Base-by-base conservation (phyloP, 2,113 vertebrate species). In the Grallaria varia region DNA sequence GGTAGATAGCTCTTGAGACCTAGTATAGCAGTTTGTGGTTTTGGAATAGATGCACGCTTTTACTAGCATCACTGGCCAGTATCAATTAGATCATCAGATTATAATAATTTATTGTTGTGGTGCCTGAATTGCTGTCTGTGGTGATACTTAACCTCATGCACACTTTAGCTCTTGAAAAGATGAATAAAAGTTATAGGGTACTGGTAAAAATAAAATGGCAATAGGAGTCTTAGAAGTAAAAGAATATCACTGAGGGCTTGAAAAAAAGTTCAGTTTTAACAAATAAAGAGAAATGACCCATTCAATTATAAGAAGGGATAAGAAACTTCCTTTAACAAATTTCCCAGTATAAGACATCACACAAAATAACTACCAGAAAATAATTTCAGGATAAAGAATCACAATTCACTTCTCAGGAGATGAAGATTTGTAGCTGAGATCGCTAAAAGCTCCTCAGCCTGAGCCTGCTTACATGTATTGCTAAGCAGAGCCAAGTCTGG, bases 401-500 rank as follows among this genome's bases (percentile, higher is more conserved):
- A 3, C 45, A 53, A 76, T 59, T 75, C 56, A 17, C 19, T 71
- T 87, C 35, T 67, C n/a, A 62, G 63, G 39, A 72, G 39, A 77
- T 33, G 27, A 75, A 88, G 67, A 80, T 45, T 6, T 52, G 53
- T 47, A 66, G 72, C 67, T 77, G 80, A 64, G 58, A 90, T 77
- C 52, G 25, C 63, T 71, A 52, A 85, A 87, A 90, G 45, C 76
- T 59, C 63, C 82, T 91, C 60, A 83, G 59, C 55, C 78, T 53
- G 50, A 94, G 85, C 82, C 79, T 71, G 55, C 79, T 92, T 86
- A 80, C 68, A 80, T 80, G 50, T 73, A 33, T 40, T 59, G 56
- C 82, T 75, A 88, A 84, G 42, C 72, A 55, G 79, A 90, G 93
- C 95, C 95, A 96, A 90, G 47, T 14, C 82, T 83, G 63, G 81